Evolutionary conservation across 2,888 invertebrate species (phyloP), one percentile per base, ranked within the genome.

Genomic region (Antheraea assamensis): DNA sequence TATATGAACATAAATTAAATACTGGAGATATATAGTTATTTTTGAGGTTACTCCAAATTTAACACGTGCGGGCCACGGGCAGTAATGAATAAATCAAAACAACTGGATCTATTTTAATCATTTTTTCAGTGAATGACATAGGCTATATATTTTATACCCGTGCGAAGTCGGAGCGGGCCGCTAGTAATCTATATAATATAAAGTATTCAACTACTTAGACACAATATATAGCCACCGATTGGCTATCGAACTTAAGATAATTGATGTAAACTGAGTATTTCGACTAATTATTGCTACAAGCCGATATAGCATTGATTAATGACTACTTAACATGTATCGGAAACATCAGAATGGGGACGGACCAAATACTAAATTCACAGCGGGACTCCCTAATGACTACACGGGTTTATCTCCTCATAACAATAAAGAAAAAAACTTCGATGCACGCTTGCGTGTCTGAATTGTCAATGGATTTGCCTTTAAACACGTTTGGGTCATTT

Each of bases 331-430:
- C 68, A 35, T 68, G 31, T 68, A 68, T n/a, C 2, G 21, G 68
- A 35, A 35, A 35, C 68, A 71, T 71, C 58, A 71, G 21, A 68
- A 68, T 66, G 19, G 31, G 66, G 66, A 72, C 66, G 66, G 27
- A 70, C n/a, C 24, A 55, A 31, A 71, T 55, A 71, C 24, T 49
- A 30, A 21, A 30, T 52, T 71, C 71, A 31, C 71, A 71, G 71
- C 58, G 71, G 71, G 71, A n/a, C 35, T 35, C 24, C 21, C 55
- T 58, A 71, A 71, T 71, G 71, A 58, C 31, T 55, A 71, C 71
- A 58, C 35, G 71, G 35, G 35, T 35, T 64, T 64, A 27, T 30
- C 61, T 64, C 21, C 61, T 27, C 61, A 64, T 64, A 64, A 64
- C 4, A 30, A 64, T 64, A 30, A 17, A 64, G 30, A 24, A 7